These are phyloP conservation scores for Noctilio leporinus DNA, from an alignment of 2,113 vertebrate species.

Conservation along the genomic window DNA sequence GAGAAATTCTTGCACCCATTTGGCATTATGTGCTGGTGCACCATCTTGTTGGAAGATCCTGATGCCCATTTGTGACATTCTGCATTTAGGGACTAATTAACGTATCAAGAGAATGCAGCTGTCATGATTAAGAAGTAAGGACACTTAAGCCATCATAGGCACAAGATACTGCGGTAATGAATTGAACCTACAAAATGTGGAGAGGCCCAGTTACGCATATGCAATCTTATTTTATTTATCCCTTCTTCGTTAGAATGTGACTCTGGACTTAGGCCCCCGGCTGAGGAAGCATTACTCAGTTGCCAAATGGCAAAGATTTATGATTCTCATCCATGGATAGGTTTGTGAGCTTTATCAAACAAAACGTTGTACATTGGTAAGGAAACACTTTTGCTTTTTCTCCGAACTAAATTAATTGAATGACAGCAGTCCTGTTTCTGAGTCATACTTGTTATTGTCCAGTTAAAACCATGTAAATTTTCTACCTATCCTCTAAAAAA, in stretches of 20 bases:
- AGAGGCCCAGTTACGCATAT: neutral
- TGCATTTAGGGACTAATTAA: constrained; percentile 10
- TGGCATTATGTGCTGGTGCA: no score
- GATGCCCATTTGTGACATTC: no score
- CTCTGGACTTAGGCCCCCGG: neutral
- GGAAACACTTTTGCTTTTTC: neutral
- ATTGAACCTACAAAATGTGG: neutral
- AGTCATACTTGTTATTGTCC: neutral
- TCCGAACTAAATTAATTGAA: constrained; percentile 24
- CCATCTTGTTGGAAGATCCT: no score
- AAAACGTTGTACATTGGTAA: neutral
- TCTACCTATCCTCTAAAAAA: neutral
- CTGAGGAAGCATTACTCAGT: neutral
- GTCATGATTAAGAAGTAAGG: constrained; percentile 30
- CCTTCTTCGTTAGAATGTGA: neutral
- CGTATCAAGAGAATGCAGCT: neutral
- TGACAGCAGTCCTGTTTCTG: neutral
- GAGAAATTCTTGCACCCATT: no score
- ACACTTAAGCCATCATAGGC: neutral
- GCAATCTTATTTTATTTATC: neutral
- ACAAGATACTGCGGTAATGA: neutral
- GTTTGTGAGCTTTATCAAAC: neutral
- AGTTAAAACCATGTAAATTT: neutral
- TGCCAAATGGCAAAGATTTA: constrained; percentile 12
- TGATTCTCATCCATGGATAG: neutral